Percentiles rank a stretch among this genome's conserved stretches.
Conservation (phyloP, 2,113 vertebrate species). For the Cochlearius cochlearius region DNA sequence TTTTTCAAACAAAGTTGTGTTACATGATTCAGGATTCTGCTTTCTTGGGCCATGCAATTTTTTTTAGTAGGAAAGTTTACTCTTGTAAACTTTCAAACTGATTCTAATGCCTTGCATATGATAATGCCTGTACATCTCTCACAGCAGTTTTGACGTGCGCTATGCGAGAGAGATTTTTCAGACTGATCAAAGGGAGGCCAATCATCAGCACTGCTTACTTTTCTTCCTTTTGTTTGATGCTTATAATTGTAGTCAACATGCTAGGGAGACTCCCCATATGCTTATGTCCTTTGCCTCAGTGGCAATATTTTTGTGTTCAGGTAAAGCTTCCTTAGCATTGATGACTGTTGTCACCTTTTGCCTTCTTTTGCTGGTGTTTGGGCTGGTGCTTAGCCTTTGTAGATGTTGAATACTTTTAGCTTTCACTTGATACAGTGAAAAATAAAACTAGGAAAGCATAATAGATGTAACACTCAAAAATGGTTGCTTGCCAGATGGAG, state of each 20-base stretch:
- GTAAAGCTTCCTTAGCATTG: background rate
- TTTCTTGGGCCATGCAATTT: background rate
- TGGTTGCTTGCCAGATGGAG: background rate
- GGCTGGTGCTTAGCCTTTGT: background rate
- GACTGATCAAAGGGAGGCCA: background rate
- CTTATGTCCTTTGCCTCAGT: background rate
- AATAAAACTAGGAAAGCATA: background rate
- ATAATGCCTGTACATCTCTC: background rate
- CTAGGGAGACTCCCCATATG: background rate
- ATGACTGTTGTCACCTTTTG: background rate
- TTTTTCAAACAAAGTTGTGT: background rate
- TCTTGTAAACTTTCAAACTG: background rate
- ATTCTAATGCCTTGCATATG: background rate
- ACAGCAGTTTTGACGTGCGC: background rate
- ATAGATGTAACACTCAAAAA: background rate
- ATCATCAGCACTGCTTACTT: background rate
- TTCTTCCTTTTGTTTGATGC: background rate
- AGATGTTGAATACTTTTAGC: background rate
- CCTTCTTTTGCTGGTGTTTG: background rate
- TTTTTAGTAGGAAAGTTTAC: background rate
- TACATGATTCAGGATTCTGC: background rate
- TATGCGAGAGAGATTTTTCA: background rate
- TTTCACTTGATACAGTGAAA: background rate
- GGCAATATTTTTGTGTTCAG: background rate
- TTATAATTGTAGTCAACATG: background rate